phyloP scores from a whole-genome alignment of 2,113 vertebrate species.

The Albula glossodonta region DNA sequence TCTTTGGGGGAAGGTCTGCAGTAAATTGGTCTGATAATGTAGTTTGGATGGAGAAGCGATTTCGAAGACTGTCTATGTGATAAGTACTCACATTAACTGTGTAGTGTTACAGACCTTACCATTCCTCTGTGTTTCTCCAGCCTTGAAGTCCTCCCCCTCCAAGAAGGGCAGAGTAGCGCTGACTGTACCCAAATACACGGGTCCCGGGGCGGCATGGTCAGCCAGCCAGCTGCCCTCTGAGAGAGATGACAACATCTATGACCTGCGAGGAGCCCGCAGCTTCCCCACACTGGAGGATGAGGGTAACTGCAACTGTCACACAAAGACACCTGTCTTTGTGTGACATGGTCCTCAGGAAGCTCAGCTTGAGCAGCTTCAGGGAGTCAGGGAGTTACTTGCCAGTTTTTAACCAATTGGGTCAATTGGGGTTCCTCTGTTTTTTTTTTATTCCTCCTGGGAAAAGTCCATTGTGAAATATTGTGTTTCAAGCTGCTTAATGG shows the following conservation, averaged over 20 bases:
- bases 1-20: too few species aligned
- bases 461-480: too few species aligned
- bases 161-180: constrained; percentile 90
- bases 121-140: constrained; percentile 60
- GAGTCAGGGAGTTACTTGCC: too few species aligned
- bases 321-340: fast-evolving
- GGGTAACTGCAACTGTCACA: constrained; percentile 73
- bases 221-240: constrained; percentile 89
- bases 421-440: background rate
- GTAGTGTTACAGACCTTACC: background rate
- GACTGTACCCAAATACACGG: constrained; percentile 76
- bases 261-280: constrained; percentile 86
- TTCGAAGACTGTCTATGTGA: too few species aligned
- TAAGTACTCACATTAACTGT: background rate
- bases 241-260: constrained; percentile 85
- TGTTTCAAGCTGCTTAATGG: too few species aligned
- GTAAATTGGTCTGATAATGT: too few species aligned
- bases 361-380: too few species aligned
- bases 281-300: constrained; percentile 95
- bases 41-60: too few species aligned
- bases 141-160: constrained; percentile 93
- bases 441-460: background rate
- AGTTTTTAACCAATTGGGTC: too few species aligned
- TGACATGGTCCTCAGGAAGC: background rate
- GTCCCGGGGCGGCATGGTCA: constrained; percentile 87